Base-by-base conservation (phyloP, 2,113 vertebrate genomes). In the Echinops telfairi region DNA sequence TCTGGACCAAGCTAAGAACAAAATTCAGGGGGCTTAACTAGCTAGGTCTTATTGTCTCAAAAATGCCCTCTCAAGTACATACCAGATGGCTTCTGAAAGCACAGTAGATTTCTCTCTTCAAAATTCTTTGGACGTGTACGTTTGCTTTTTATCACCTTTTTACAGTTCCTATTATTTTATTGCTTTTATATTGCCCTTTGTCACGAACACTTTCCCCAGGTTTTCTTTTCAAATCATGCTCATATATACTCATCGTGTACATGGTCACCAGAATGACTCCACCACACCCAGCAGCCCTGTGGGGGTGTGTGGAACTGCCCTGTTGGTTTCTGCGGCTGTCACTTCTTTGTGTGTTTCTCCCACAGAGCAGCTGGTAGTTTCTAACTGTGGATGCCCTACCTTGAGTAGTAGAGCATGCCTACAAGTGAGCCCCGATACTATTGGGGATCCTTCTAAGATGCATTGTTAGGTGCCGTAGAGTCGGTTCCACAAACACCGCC, bases 41-140 rank as follows among this genome's bases (percentile, higher is more conserved):
- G 80, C 90, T 84, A 91, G 89, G 60, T 17, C 91, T 16, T 23
- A 94, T 58, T 90, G 66, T 66, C 25, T 94, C 82, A 66, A 91
- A 79, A 89, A 84, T 84, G 43, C n/a, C n/a, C n/a, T 58, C 36
- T 62, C 16, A 89, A 75, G 11, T 64, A 6, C 36, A 29, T 36
- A 68, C 33, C 60, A 94, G 38, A 43, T 92, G 80, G 38, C 22
- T 53, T 88, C 91, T 79, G 38, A 92, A 81, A 90, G 79, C 43
- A 85, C 3, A 80, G 19, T 36, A 19, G 15, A 14, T 60, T 90
- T 80, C 47, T 84, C 92, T 66, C 36, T 90, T 95, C 58, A 92
- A 64, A 92, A 93, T 66, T 66, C 36, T 85, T 6, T 15, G 62
- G 60, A 78, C 62, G 14, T 2, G 23, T 58, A 27, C 31, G 5